Percentiles rank a stretch among this genome's conserved stretches.
phyloP scores from a whole-genome alignment of 92 coral and sea anemone genomes.

The Micromussa lordhowensis region DNA sequence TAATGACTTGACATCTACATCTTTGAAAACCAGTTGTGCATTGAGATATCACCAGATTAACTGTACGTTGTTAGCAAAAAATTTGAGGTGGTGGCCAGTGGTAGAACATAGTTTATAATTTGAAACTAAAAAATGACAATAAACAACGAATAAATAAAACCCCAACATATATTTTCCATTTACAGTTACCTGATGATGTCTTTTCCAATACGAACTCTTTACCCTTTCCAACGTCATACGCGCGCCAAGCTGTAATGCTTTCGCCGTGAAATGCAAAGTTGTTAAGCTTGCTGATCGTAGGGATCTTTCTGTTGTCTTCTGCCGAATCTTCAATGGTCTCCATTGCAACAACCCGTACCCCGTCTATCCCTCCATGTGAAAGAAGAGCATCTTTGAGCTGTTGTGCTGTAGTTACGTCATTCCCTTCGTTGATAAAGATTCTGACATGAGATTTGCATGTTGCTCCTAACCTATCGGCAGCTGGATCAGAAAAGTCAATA shows the following conservation, averaged over 20 bases:
- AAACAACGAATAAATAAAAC: not conserved
- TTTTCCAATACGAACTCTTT: conserved; percentile 44
- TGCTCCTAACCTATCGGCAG: conserved; percentile 49
- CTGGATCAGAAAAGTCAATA: conserved; percentile 59
- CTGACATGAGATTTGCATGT: conserved; percentile 36
- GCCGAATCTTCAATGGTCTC: conserved; percentile 13
- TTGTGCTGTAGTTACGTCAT: conserved; percentile 33
- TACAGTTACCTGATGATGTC: conserved; percentile 35
- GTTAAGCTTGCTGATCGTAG: conserved; percentile 53
- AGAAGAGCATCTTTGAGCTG: conserved; percentile 24
- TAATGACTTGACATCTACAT: too few relatives aligned
- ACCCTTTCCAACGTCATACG: conserved; percentile 58
- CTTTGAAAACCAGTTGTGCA: too few relatives aligned
- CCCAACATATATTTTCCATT: not conserved
- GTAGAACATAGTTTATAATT: too few relatives aligned
- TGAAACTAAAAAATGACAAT: not conserved
- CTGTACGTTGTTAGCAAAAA: not conserved
- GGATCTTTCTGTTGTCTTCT: conserved; percentile 28
- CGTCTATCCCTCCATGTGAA: conserved; percentile 43
- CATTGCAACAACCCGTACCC: conserved; percentile 26
- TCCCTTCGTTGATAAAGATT: conserved; percentile 22
- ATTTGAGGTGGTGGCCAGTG: not conserved
- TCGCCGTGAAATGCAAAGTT: conserved; percentile 41
- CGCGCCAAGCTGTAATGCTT: conserved; percentile 45
- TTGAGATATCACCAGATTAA: too few relatives aligned